Conservation (phyloP, 2,113 vertebrate genomes). For the Chascanopsetta lugubris region DNA sequence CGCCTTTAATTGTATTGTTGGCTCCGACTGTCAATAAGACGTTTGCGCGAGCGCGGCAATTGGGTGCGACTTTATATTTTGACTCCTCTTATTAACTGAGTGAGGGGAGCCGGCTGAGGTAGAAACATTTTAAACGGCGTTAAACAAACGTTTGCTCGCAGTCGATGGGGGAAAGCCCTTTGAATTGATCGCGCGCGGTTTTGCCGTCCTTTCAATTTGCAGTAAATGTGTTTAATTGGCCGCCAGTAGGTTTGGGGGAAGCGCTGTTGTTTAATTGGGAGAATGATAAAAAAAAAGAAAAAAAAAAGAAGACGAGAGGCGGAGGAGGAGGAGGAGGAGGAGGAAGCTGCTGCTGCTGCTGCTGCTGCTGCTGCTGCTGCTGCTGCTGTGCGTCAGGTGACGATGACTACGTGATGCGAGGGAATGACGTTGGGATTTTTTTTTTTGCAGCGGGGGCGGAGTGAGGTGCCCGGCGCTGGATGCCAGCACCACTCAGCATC, state of each 20-base stretch:
- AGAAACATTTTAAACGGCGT: slow-evolving; percentile 33
- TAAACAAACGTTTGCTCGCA: slow-evolving; percentile 47
- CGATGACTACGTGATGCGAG: slow-evolving; percentile 43
- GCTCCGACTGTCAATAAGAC: slow-evolving; percentile 19
- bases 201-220: slow-evolving; percentile 52
- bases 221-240: slow-evolving; percentile 66
- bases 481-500: slow-evolving; percentile 72
- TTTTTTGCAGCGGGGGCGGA: slow-evolving; percentile 39
- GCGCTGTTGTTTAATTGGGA: slow-evolving; percentile 59
- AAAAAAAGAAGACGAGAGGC: too few species aligned
- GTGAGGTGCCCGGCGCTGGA: slow-evolving; percentile 47
- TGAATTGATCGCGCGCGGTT: slow-evolving; percentile 40
- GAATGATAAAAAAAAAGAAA: slow-evolving; percentile 58
- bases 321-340: too few species aligned
- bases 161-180: slow-evolving; percentile 28
- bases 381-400: slow-evolving; percentile 26
- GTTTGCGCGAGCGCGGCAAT: slow-evolving; percentile 22
- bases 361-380: too few species aligned
- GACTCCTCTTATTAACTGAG: slow-evolving; percentile 25
- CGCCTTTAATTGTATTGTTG: slow-evolving; percentile 48
- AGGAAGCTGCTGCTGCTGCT: too few species aligned
- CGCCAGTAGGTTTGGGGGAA: slow-evolving; percentile 43
- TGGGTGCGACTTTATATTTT: slow-evolving; percentile 25
- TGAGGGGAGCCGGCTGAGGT: not conserved
- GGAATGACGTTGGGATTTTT: slow-evolving; percentile 45